phyloP scores from a whole-genome alignment of 30 jellyfish, hydroid and myxozoan genomes.

The Hydractinia echinata region DNA sequence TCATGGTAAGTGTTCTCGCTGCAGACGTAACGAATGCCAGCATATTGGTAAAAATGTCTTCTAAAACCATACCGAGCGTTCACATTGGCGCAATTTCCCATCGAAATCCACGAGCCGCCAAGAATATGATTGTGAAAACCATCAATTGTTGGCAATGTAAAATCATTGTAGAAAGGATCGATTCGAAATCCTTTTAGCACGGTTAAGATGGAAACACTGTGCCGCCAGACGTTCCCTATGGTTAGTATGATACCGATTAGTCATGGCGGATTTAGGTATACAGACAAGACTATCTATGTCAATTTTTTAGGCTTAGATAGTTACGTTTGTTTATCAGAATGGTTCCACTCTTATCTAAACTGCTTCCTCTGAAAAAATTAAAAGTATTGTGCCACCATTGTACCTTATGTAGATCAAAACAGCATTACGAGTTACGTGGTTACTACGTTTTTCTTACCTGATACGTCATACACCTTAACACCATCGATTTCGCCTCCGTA shows the following conservation, averaged over 20 bases:
- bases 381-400: no score
- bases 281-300: no score
- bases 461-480: conserved; percentile 19
- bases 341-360: no score
- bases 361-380: no score
- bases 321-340: no score
- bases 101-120: conserved; percentile 39
- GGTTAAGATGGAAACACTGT: conserved; percentile 28
- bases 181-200: conserved; percentile 26
- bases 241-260: no score
- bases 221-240: conserved; percentile 28
- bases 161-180: conserved; percentile 31
- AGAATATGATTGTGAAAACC: conserved; percentile 32
- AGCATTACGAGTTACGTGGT: no score
- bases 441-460: background rate
- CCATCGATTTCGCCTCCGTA: conserved; percentile 28
- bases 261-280: no score
- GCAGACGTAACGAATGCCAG: conserved; percentile 29
- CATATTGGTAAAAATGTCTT: conserved; percentile 34
- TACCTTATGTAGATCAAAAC: no score
- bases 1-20: conserved; percentile 19
- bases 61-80: conserved; percentile 38
- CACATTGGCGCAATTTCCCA: conserved; percentile 33
- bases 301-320: no score
- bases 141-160: conserved; percentile 33